Base-by-base conservation (phyloP, 2,113 vertebrate species). In the Casuarius casuarius region DNA sequence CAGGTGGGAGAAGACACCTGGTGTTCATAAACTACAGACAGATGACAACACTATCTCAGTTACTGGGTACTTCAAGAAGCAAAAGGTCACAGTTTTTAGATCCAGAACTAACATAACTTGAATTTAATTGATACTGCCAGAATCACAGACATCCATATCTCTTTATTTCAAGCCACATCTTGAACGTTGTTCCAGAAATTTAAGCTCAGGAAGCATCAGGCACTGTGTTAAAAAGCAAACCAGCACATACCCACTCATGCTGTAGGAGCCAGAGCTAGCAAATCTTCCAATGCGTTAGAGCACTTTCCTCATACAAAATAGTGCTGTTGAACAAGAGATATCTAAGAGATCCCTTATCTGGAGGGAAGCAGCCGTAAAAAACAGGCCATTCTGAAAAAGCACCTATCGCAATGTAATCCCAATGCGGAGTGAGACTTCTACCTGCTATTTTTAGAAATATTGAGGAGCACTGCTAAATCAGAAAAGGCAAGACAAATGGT, bases 401-500 rank as follows among this genome's bases (percentile, higher is more conserved):
- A 0, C 40, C 31, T 38, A 1, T 29, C 4, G 2, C 10, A 29
- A 42, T 0, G 0, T 1, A 29, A 2, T 15, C 58, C 33, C 7
- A 12, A 44, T 38, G 10, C 46, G 10, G 10, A 11, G 3, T 0
- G 0, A 58, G 25, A 18, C 13, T 23, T 23, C 48, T 31, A 5
- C 15, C 70, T n/a, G 52, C 58, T n/a, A 2, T 23, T 35, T 48
- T 76, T 20, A 62, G 18, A 84, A 12, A 12, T 12, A 66, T 7
- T 13, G 75, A 25, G 52, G 76, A 89, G 31, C 4, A 2, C 17
- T 8, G 62, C 5, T 38, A 31, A 31, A 25, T 8, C 3, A 42
- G 26, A 29, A 54, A 31, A 17, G 3, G 2, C 20, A 42, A 54
- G 33, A 4, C 7, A 81, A 42, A 12, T 0, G 1, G 31, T 4